phyloP scores from a whole-genome alignment of 1,140 invertebrate genomes.

The Sminthurides bifidus region DNA sequence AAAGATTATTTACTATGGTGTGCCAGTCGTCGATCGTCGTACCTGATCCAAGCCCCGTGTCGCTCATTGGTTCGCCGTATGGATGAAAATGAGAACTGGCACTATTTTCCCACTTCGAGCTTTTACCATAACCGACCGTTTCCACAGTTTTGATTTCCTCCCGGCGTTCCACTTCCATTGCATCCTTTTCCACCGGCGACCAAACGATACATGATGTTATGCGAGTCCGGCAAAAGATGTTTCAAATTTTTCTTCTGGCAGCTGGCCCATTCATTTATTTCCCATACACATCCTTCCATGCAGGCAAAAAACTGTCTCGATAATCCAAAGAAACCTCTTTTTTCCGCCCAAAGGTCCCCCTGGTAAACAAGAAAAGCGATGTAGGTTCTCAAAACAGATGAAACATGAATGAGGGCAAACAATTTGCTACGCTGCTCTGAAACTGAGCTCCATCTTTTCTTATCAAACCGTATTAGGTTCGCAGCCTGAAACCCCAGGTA shows the following conservation, averaged over 20 bases:
- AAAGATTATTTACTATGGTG: slow-evolving; percentile 27
- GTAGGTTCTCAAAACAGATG: slow-evolving; percentile 1
- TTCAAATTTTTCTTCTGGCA: slow-evolving; percentile 75
- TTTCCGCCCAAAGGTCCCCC: slow-evolving; percentile 94
- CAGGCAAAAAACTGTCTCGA: slow-evolving; percentile 90
- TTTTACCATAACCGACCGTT: neutral
- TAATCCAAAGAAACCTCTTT: slow-evolving; percentile 62
- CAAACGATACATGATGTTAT: slow-evolving; percentile 83
- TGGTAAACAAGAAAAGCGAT: slow-evolving; percentile 34
- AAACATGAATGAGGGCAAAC: too few relatives aligned
- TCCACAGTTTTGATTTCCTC: slow-evolving; percentile 1
- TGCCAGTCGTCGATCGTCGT: slow-evolving; percentile 27
- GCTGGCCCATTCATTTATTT: slow-evolving; percentile 89
- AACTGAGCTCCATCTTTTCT: too few relatives aligned
- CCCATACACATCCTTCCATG: slow-evolving; percentile 86
- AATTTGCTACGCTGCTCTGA: too few relatives aligned
- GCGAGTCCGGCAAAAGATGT: slow-evolving; percentile 64
- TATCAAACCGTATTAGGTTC: too few relatives aligned
- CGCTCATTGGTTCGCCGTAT: neutral
- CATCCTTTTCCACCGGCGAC: slow-evolving; percentile 38
- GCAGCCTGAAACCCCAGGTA: too few relatives aligned
- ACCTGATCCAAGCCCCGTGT: slow-evolving; percentile 1
- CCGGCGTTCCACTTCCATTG: slow-evolving; percentile 1
- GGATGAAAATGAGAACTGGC: neutral
- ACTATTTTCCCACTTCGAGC: neutral